Base-by-base conservation (phyloP, 2,113 vertebrate genomes). In the Bujurquina vittata region DNA sequence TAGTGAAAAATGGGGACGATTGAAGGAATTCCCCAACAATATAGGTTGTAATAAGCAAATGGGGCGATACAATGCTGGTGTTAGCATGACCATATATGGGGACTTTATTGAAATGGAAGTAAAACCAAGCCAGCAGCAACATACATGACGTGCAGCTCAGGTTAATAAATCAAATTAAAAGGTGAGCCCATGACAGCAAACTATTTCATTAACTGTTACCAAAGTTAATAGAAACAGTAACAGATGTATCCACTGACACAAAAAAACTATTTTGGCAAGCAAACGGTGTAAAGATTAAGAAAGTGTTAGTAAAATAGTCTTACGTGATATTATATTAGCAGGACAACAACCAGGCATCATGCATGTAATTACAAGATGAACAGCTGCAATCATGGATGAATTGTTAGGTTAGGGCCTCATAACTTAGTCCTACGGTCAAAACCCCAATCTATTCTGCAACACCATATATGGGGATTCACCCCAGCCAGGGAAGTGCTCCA, bases 221-320 rank as follows among this genome's bases (percentile, higher is more conserved):
- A 78, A 10, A 87, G 85, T 86, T 84, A 82, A 86, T 73, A 65
- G 46, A 87, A 87, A 84, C 78, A 62, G 65, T 58, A 43, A 29
- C 55, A 52, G 61, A 81, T 57, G 73, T 15, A 55, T 35, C 11
- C 7, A 22, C 46, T 3, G 8, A 52, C 11, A 75, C 20, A 7
- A 56, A 63, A 63, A 55, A 78, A 20, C 3, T 14, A 26, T 17
- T 63, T 29, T 55, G 14, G 23, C 59, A 72, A 10, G 20, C 35
- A 61, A 80, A 76, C 35, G 3, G 17, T 8, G 18, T 12, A 22
- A 54, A 49, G 7, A 55, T 56, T 29, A 5, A 63, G 8, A 9
- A 65, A 54, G 29, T 57, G 37, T 73, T n/a, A 56, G 26, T 40
- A 78, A 31, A 43, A 55, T 55, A 23, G 26, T 37, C 11, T 2